Evolutionary conservation across 35 echinoderm and acorn worm genomes (phyloP).

Genomic region (Apostichopus californicus): DNA sequence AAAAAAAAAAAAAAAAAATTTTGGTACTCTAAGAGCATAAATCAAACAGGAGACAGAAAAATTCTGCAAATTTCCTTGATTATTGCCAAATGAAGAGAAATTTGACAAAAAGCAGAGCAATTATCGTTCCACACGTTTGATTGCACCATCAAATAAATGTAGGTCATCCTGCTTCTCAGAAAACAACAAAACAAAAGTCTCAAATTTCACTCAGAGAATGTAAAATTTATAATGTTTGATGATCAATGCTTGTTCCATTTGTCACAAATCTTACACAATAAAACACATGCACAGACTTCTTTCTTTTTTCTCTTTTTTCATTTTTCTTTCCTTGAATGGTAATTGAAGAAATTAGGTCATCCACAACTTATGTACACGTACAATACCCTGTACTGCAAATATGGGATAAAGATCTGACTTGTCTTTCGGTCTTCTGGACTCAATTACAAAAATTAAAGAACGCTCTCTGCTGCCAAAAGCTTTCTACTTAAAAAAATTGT

Average conservation of each 20-base stretch:
- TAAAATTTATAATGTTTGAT: not conserved
- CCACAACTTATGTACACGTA: not conserved
- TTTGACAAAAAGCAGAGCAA: not conserved
- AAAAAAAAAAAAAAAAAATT: not conserved
- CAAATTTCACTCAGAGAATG: not conserved
- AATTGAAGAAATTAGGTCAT: not conserved
- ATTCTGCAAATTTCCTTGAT: not conserved
- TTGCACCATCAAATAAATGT: not conserved
- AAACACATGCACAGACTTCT: not conserved
- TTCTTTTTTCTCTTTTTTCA: not conserved
- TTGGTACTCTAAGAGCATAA: not conserved
- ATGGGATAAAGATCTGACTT: not conserved
- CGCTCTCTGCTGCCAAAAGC: too few species aligned
- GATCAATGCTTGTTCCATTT: not conserved
- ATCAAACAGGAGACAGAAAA: not conserved
- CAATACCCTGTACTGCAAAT: too few species aligned
- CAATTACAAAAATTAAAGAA: not conserved
- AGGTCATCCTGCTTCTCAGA: not conserved
- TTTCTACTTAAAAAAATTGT: too few species aligned
- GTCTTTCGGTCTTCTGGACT: not conserved
- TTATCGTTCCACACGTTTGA: not conserved
- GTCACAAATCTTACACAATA: not conserved
- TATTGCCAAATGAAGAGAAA: too few species aligned
- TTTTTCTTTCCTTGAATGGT: not conserved
- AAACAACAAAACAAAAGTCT: not conserved